Conservation (phyloP, 2,888 invertebrate genomes). For the Nymphalis urticae region DNA sequence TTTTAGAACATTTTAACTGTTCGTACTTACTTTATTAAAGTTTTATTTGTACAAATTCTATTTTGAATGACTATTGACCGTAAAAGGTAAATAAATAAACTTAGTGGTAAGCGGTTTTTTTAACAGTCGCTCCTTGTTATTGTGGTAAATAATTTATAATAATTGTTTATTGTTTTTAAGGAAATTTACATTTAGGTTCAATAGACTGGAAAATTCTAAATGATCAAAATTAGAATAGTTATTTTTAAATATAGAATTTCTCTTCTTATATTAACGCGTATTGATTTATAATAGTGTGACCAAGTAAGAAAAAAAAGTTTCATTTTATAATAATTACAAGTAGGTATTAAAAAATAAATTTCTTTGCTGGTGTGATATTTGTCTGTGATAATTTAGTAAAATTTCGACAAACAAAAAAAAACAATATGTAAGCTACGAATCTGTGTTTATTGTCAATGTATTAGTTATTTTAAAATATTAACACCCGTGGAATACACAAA, state of each 20-base stretch:
- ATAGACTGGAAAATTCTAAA: too few species aligned
- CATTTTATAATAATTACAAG: neutral
- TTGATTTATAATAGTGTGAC: neutral
- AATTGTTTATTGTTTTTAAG: too few species aligned
- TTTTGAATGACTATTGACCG: too few species aligned
- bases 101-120: too few species aligned
- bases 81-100: too few species aligned
- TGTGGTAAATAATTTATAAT: too few species aligned
- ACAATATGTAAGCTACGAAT: slow-evolving; percentile 13
- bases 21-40: too few species aligned
- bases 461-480: neutral
- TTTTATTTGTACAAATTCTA: too few species aligned
- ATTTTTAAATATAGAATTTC: neutral
- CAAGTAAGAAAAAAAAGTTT: neutral
- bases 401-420: slow-evolving; percentile 29
- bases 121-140: too few species aligned
- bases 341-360: slow-evolving; percentile 34
- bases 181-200: too few species aligned
- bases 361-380: slow-evolving; percentile 63
- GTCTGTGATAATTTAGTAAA: slow-evolving; percentile 63
- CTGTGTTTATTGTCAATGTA: slow-evolving; percentile 3
- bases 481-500: neutral
- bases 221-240: neutral
- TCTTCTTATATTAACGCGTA: neutral
- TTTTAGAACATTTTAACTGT: too few species aligned